Percentiles rank a stretch among this genome's conserved stretches.
Conservation (phyloP, 2,797 vertebrate species). For the Tenualosa thibaudeaui region DNA sequence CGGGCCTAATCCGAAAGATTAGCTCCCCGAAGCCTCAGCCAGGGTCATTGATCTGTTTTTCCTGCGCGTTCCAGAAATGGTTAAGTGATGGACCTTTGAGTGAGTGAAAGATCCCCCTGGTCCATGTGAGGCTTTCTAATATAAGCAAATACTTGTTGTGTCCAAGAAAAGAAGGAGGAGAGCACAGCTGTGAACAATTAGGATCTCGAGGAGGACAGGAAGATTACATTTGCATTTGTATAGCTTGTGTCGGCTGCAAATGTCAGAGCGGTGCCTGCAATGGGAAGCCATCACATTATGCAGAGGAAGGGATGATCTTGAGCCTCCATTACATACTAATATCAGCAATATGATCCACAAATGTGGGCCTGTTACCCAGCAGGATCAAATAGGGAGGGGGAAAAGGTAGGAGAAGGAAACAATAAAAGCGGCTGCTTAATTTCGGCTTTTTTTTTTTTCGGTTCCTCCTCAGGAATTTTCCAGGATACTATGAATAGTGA, state of each 20-base stretch:
- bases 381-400: conserved; percentile 37
- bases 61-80: conserved; percentile 39
- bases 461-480: conserved; percentile 30
- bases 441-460: conserved; percentile 7
- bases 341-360: conserved; percentile 47
- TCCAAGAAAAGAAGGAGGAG: conserved; percentile 45
- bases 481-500: conserved; percentile 40
- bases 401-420: background rate
- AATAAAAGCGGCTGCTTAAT: conserved; percentile 39
- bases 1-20: conserved; percentile 46
- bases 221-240: conserved; percentile 62
- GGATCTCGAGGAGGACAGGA: conserved; percentile 52
- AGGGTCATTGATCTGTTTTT: conserved; percentile 49
- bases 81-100: conserved; percentile 44
- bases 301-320: conserved; percentile 28
- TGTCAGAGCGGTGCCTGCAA: conserved; percentile 38
- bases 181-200: conserved; percentile 61
- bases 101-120: conserved; percentile 46
- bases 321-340: conserved; percentile 48
- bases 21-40: conserved; percentile 30
- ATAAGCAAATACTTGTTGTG: conserved; percentile 55
- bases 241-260: conserved; percentile 51
- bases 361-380: conserved; percentile 43
- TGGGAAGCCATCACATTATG: conserved; percentile 43
- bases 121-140: conserved; percentile 42